Evolutionary conservation across 2,797 vertebrate genomes (phyloP).

Genomic region (Urophycis tenuis): DNA sequence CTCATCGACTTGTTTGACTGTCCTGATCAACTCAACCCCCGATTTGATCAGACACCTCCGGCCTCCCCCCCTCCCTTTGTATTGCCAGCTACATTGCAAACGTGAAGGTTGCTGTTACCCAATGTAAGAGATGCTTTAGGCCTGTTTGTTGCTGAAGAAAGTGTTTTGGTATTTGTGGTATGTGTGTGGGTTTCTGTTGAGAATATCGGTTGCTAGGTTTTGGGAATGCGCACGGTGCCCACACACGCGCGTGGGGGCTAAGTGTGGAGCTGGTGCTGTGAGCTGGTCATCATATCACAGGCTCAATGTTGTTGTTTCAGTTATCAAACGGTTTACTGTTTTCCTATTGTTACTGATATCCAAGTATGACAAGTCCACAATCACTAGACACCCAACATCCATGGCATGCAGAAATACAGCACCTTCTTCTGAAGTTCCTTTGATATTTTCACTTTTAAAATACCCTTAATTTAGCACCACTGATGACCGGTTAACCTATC

Average conservation of each 20-base stretch:
- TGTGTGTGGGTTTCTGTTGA: conserved; percentile 37
- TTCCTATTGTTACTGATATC: conserved; percentile 61
- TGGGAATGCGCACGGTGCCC: conserved; percentile 16
- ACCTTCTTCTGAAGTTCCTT: too few relatives aligned
- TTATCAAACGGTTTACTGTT: conserved; percentile 33
- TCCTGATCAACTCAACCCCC: conserved; percentile 45
- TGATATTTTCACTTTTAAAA: too few relatives aligned
- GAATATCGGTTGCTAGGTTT: conserved; percentile 31
- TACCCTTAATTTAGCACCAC: too few relatives aligned
- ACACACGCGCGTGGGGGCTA: conserved; percentile 30
- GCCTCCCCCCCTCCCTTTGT: conserved; percentile 50
- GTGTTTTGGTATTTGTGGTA: conserved; percentile 34
- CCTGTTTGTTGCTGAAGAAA: conserved; percentile 33
- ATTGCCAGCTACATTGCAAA: conserved; percentile 97
- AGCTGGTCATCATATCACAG: conserved; percentile 17
- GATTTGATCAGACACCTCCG: not conserved
- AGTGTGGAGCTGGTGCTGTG: conserved; percentile 33
- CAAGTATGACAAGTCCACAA: conserved; percentile 31
- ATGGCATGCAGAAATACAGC: too few relatives aligned
- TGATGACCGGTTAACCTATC: too few relatives aligned
- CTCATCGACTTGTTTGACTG: conserved; percentile 38
- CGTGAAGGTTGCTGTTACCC: conserved; percentile 62
- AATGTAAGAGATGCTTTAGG: conserved; percentile 34
- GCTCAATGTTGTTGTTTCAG: conserved; percentile 52
- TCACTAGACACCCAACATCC: conserved; percentile 35